Evolutionary conservation across 2,797 vertebrate species (phyloP), one percentile per base, ranked within the genome.

Genomic region (Rhinella marina): DNA sequence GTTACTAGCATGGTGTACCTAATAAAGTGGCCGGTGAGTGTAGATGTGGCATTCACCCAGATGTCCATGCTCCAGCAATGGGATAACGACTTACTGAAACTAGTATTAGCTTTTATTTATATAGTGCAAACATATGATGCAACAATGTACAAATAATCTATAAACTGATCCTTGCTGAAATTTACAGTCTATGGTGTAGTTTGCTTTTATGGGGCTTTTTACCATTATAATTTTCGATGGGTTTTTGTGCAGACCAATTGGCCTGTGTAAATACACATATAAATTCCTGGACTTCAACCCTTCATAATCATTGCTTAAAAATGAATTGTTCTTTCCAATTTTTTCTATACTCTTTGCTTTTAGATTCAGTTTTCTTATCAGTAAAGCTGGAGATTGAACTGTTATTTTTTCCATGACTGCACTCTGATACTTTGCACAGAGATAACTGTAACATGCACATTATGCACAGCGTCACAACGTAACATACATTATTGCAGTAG

Each of bases 311-410:
- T 59, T 54, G 48, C 32, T 13, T 81, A 23, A n/a, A 70, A 19
- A 68, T 68, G 11, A 29, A 29, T 57, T 52, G 54, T 32, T 75
- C 21, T 56, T 19, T 54, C 57, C 76, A 56, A 23, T 54, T 41
- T 54, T 52, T 25, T 13, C 25, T 66, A 64, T n/a, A 5, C 27
- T 57, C 52, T 56, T 19, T 81, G 79, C 72, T 59, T 75, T 81
- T 32, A 84, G 64, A 87, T 81, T 82, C 17, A 17, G 48, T 50
- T 59, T n/a, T 88, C 52, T 88, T 88, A 85, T 85, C 87, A 85
- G 41, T 32, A 78, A 59, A 48, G 70, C 19, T 17, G 25, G 12
- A 84, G 68, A 76, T 61, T 62, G 62, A 75, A 12, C 8, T 88
- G 87, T 87, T 70, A 81, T 87, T 81, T 81, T 82, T 87, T 85